Percentiles rank a stretch among this genome's conserved stretches.
Evolutionary conservation across 2,888 invertebrate genomes (phyloP).

Genomic region (Aleiodes testaceus): DNA sequence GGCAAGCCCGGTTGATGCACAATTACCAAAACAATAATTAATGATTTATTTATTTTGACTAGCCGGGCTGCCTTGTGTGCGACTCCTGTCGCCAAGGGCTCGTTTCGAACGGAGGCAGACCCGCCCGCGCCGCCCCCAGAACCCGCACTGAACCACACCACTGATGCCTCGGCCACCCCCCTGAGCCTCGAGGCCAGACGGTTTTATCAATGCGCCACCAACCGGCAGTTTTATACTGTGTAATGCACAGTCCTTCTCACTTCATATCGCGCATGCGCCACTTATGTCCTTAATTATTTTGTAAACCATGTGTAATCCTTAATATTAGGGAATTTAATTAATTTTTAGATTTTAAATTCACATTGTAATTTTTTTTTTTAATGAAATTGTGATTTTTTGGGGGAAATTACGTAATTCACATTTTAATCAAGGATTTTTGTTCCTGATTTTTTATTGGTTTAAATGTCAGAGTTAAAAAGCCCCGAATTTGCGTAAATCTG

Average conservation of each 20-base stretch:
- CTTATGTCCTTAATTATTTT: no score
- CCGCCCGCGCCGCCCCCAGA: conserved; percentile 72
- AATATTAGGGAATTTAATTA: neutral
- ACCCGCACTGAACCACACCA: conserved; percentile 69
- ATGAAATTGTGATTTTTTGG: neutral
- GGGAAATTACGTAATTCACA: no score
- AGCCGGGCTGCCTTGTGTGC: conserved; percentile 47
- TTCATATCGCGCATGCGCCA: no score
- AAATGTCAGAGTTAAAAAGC: no score
- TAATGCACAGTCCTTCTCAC: neutral
- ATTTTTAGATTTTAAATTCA: no score
- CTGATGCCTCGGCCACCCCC: conserved; percentile 30
- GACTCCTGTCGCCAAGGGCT: conserved; percentile 67
- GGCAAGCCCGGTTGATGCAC: conserved; percentile 20
- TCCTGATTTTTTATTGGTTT: no score
- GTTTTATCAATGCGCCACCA: conserved; percentile 35
- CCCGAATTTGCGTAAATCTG: no score
- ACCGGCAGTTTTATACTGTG: conserved; percentile 34
- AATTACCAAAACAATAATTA: conserved; percentile 1
- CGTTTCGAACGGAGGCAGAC: conserved; percentile 66
- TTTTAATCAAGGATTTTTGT: no score
- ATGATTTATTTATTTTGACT: conserved; percentile 36
- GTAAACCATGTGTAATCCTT: no score
- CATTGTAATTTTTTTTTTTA: no score
- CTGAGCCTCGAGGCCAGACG: neutral